Percentiles rank a stretch among this genome's conserved stretches.
Evolutionary conservation across 2,888 invertebrate species (phyloP).

Genomic region (Mythimna albipuncta): DNA sequence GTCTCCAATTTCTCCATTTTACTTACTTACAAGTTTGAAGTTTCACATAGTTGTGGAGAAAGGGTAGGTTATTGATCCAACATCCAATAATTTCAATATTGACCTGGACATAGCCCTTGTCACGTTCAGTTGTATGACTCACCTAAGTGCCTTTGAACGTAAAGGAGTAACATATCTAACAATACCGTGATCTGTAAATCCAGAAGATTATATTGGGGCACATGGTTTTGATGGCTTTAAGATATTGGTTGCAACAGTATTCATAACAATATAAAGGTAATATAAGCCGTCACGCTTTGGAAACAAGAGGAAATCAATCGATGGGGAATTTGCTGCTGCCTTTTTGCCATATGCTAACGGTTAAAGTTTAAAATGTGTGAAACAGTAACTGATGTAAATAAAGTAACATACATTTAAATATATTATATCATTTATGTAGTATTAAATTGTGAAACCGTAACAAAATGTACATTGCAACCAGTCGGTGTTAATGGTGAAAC

Average conservation of each 20-base stretch:
- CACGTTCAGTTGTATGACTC: constrained; percentile 46
- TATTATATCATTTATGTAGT: background rate
- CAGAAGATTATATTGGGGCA: constrained; percentile 45
- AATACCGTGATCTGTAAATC: constrained; percentile 49
- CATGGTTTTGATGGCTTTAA: constrained; percentile 46
- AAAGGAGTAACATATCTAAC: constrained; percentile 54
- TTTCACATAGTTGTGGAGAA: constrained; percentile 32
- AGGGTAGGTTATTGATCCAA: constrained; percentile 38
- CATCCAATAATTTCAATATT: constrained; percentile 41
- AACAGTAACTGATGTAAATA: background rate
- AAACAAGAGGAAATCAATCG: background rate
- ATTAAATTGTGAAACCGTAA: no score
- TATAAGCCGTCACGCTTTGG: background rate
- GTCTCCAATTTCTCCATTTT: background rate
- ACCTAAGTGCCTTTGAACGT: constrained; percentile 51
- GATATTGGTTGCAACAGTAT: constrained; percentile 3
- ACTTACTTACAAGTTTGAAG: constrained; percentile 7
- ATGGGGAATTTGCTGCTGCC: background rate
- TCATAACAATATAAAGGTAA: background rate
- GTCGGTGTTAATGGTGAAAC: background rate
- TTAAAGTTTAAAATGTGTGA: background rate
- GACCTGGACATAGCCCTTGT: constrained; percentile 45
- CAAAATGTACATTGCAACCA: background rate
- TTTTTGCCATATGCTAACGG: background rate
- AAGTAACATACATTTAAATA: background rate